Base-by-base conservation (phyloP, 2,797 vertebrate genomes). In the Telmatherina bonti region DNA sequence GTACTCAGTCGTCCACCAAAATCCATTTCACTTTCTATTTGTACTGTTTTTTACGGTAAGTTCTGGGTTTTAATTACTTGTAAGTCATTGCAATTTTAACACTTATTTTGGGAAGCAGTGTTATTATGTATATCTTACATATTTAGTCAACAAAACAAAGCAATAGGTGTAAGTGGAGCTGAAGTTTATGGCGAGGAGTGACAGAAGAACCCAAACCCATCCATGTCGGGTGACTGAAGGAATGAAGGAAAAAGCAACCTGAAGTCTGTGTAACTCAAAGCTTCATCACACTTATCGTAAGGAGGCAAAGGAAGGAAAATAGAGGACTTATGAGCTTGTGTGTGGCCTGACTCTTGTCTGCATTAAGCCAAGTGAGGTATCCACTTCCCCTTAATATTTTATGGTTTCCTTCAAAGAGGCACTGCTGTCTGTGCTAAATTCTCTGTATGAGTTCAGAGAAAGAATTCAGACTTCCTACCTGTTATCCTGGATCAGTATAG, bases 311-410 rank as follows among this genome's bases (percentile, higher is more conserved):
- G 60, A 35, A 38, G 73, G 69, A 47, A 74, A 70, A 85, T 78
- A 73, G 54, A 74, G 70, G 67, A 79, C 82, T 83, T 76, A 62
- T 78, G 57, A 69, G 76, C 81, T 71, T 75, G 77, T 77, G 83
- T 87, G 85, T 85, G 87, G 86, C 78, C 88, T 88, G 83, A 85
- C 81, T 89, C 81, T 49, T 90, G 86, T 91, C 89, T 79, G 83
- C 83, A 84, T 89, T 88, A 89, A 89, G 89, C 79, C 88, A 86
- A 93, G 92, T 88, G 79, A 78, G 82, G 88, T 91, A 93, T 94
- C 92, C 86, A 82, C 85, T 94, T 91, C 91, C 90, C 79, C 90
- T 94, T 92, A 94, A 95, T 94, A 94, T 94, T 95, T 94, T 79
- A 94, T 94, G 35, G 86, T 94, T 93, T 94, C 91, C 92, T 91